Evolutionary conservation across 2,888 invertebrate species (phyloP).

Genomic region (Zelleria hepariella): DNA sequence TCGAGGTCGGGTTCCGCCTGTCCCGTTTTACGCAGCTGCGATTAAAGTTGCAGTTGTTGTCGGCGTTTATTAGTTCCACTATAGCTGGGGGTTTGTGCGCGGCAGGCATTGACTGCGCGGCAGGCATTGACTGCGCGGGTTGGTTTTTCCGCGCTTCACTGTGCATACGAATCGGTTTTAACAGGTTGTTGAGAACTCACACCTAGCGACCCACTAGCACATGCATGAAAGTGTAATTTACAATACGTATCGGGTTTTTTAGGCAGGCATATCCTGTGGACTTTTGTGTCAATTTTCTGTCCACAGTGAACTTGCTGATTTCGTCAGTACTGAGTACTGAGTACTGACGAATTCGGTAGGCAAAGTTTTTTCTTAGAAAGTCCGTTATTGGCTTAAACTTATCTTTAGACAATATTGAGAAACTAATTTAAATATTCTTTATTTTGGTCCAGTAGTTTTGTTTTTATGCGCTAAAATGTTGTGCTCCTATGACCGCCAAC

Average conservation of each 20-base stretch:
- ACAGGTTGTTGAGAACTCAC: not conserved
- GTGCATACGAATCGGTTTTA: not conserved
- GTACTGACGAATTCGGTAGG: no score
- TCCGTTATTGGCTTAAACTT: no score
- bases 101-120: not conserved
- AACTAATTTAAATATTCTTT: no score
- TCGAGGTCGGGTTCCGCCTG: constrained; percentile 62
- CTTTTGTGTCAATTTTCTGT: no score
- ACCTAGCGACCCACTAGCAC: not conserved
- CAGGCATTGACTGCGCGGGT: not conserved
- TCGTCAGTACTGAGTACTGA: no score
- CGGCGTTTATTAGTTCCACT: constrained; percentile 57
- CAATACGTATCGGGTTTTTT: not conserved
- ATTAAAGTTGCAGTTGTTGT: constrained; percentile 64
- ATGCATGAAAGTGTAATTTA: not conserved
- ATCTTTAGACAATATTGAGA: no score
- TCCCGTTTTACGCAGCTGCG: constrained; percentile 59
- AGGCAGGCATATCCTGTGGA: no score
- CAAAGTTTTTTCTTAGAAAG: no score
- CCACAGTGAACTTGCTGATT: no score
- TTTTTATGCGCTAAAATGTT: no score
- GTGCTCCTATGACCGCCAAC: no score
- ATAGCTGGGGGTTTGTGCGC: constrained; percentile 9
- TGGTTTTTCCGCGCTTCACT: not conserved
- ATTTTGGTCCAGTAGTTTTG: no score